Conservation (phyloP, 2,888 invertebrate species). For the Smittia sp. region DNA sequence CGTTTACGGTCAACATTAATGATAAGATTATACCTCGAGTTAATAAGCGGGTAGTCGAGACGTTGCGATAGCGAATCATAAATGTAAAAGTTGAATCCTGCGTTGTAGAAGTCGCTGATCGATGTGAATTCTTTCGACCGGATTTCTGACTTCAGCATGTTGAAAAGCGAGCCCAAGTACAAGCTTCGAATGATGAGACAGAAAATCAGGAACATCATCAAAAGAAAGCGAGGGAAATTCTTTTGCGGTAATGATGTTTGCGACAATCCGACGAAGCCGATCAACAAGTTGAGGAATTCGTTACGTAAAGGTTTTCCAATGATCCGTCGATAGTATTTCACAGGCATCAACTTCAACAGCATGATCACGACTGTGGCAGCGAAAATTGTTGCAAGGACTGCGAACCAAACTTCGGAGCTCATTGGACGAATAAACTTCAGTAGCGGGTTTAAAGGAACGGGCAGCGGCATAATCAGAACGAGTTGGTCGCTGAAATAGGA, state of each 20-base stretch:
- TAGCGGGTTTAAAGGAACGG: not conserved
- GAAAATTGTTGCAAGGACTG: not conserved
- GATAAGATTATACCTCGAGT: not conserved
- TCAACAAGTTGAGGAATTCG: not conserved
- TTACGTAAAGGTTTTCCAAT: not conserved
- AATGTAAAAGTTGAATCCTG: not conserved
- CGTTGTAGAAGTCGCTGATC: constrained; percentile 8
- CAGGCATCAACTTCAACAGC: not conserved
- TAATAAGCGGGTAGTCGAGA: not conserved
- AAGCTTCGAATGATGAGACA: not conserved
- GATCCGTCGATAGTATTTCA: not conserved
- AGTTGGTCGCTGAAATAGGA: not conserved
- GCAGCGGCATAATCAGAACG: not conserved
- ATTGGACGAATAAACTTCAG: not conserved
- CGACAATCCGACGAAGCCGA: not conserved
- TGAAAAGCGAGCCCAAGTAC: constrained; percentile 17
- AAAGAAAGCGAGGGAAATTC: constrained; percentile 10
- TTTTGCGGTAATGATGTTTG: not conserved
- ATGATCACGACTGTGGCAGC: not conserved
- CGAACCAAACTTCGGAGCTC: not conserved
- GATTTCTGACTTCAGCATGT: constrained; percentile 1
- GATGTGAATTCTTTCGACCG: not conserved
- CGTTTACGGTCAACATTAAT: too few relatives aligned
- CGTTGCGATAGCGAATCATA: constrained; percentile 14
- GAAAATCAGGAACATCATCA: constrained; percentile 8